Percentiles rank a stretch among this genome's conserved stretches.
These are phyloP conservation scores for Bombus fervidus DNA, from an alignment of 1,140 invertebrate genomes.

Conservation along the genomic window DNA sequence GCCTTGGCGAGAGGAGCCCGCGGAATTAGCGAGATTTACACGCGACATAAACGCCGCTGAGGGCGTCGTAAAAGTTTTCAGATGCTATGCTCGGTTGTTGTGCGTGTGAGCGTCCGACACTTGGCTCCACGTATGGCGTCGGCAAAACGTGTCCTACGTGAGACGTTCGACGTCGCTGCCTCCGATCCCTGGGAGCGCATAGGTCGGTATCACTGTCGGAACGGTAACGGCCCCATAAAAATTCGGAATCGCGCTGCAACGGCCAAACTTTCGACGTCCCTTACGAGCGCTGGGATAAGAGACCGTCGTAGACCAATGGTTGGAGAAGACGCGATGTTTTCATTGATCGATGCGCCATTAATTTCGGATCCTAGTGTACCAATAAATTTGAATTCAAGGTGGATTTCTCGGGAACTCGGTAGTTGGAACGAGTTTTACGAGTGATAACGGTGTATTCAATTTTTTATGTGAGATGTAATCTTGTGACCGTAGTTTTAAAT, in stretches of 20 bases:
- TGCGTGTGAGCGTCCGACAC: conserved; percentile 37
- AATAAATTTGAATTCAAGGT: neutral
- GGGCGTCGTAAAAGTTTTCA: conserved; percentile 77
- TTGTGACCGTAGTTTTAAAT: neutral
- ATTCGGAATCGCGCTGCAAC: conserved; percentile 74
- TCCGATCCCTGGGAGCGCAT: conserved; percentile 46
- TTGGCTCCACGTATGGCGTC: conserved; percentile 41
- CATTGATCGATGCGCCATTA: conserved; percentile 15
- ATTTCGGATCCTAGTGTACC: conserved; percentile 5
- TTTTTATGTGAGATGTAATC: neutral
- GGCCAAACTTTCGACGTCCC: conserved; percentile 72
- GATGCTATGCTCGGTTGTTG: conserved; percentile 56
- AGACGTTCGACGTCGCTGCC: conserved; percentile 61
- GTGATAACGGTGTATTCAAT: neutral
- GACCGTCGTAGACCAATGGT: neutral
- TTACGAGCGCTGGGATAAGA: conserved; percentile 58
- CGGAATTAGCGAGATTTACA: conserved; percentile 80
- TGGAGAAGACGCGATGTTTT: neutral
- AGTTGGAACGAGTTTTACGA: neutral
- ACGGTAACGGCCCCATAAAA: conserved; percentile 78
- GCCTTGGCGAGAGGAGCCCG: conserved; percentile 58
- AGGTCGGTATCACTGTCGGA: conserved; percentile 60
- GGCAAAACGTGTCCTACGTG: conserved; percentile 46
- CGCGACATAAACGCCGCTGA: conserved; percentile 77
- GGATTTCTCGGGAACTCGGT: neutral